A percentile compares a stretch with the other conserved stretches of the same genome.
Evolutionary conservation across 2,113 vertebrate genomes (phyloP).

Genomic region (Labrus mixtus): DNA sequence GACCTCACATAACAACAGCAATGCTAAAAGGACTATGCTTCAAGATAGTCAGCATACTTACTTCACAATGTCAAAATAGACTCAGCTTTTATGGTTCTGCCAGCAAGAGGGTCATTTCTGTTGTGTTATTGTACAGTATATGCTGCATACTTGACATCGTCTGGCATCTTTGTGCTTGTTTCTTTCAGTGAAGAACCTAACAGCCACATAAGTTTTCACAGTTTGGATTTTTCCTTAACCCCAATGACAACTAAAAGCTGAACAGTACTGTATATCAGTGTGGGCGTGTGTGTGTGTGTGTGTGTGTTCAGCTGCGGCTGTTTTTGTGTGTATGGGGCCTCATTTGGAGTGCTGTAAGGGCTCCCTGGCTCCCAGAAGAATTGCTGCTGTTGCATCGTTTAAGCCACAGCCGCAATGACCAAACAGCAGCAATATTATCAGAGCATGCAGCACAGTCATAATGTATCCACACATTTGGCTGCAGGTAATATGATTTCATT

Average conservation of each 20-base stretch:
- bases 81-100: no score
- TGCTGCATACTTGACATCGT: neutral
- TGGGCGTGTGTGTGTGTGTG: neutral
- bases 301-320: neutral
- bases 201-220: neutral
- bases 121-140: neutral
- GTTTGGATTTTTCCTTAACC: neutral
- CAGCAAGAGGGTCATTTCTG: no score
- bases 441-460: slow-evolving; percentile 20
- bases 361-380: slow-evolving; percentile 40
- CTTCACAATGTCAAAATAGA: no score
- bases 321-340: slow-evolving; percentile 8
- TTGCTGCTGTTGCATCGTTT: slow-evolving; percentile 24
- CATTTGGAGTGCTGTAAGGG: slow-evolving; percentile 15
- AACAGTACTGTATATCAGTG: neutral
- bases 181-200: neutral
- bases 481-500: slow-evolving; percentile 57
- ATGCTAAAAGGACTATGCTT: no score
- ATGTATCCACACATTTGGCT: slow-evolving; percentile 32
- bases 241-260: neutral
- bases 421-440: slow-evolving; percentile 39
- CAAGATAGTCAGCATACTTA: no score
- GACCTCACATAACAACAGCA: no score
- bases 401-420: slow-evolving; percentile 38
- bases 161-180: neutral